These are phyloP conservation scores for Meandrina meandrites DNA, from an alignment of 92 coral and sea anemone species.

Conservation along the genomic window DNA sequence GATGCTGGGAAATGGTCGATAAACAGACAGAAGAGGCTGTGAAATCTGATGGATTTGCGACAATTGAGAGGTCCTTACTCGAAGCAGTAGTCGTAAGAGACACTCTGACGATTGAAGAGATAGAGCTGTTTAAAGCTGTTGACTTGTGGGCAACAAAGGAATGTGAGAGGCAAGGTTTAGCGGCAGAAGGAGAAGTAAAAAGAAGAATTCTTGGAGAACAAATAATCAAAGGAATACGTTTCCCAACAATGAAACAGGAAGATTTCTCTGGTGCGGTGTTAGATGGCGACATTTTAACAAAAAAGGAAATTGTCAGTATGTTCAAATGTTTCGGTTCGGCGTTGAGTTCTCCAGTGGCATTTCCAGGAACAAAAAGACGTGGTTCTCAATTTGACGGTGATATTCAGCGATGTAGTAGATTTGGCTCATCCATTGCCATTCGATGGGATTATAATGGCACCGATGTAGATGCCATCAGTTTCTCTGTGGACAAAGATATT, in stretches of 20 bases:
- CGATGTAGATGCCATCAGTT: background rate
- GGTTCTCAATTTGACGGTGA: background rate
- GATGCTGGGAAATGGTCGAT: slow-evolving; percentile 70
- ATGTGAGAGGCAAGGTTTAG: slow-evolving; percentile 49
- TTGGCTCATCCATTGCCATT: background rate
- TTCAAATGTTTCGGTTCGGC: background rate
- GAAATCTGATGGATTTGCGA: slow-evolving; percentile 46
- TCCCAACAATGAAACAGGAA: background rate
- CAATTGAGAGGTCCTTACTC: slow-evolving; percentile 37
- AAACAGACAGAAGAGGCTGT: slow-evolving; percentile 54
- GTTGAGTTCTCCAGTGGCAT: background rate
- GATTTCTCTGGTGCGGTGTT: background rate
- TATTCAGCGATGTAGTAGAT: background rate
- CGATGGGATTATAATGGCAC: background rate
- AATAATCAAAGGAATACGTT: slow-evolving; percentile 5
- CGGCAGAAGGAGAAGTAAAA: background rate
- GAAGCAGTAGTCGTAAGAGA: background rate
- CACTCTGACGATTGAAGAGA: slow-evolving; percentile 34
- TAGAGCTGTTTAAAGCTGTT: slow-evolving; percentile 58
- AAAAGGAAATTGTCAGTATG: background rate
- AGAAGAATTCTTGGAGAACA: slow-evolving; percentile 19
- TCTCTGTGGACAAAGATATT: background rate
- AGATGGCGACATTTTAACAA: background rate
- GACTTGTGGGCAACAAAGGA: slow-evolving; percentile 59
- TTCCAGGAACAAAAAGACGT: background rate